Percentiles rank a stretch among this genome's conserved stretches.
Evolutionary conservation across 2,797 vertebrate species (phyloP).

Genomic region (Iguana delicatissima): DNA sequence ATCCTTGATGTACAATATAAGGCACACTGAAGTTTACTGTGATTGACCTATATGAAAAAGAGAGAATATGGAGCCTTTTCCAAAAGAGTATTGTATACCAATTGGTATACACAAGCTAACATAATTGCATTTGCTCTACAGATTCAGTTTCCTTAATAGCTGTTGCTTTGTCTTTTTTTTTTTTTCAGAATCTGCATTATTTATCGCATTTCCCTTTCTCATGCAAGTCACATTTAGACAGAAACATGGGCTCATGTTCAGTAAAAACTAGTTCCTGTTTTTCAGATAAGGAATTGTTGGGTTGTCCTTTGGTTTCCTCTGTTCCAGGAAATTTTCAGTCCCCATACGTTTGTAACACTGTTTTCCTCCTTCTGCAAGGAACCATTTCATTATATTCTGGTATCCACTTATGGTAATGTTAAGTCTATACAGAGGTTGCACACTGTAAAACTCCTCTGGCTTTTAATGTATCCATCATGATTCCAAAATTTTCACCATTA

Average conservation of each 20-base stretch:
- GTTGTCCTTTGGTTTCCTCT: conserved; percentile 12
- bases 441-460: conserved; percentile 39
- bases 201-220: neutral
- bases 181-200: neutral
- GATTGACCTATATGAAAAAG: neutral
- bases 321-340: neutral
- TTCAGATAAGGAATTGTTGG: neutral
- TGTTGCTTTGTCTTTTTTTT: neutral
- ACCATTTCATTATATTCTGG: neutral
- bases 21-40: neutral
- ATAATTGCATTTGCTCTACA: neutral
- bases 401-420: conserved; percentile 41
- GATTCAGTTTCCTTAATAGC: neutral
- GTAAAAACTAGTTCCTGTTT: neutral
- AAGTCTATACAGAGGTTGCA: conserved; percentile 51
- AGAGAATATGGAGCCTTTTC: neutral
- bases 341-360: conserved; percentile 4
- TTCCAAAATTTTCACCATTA: neutral
- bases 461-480: conserved; percentile 46
- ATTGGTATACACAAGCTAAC: neutral
- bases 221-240: neutral
- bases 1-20: neutral
- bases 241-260: conserved; percentile 9
- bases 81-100: neutral
- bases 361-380: neutral